phyloP scores from a whole-genome alignment of 2,113 vertebrate species.

The Parus major region DNA sequence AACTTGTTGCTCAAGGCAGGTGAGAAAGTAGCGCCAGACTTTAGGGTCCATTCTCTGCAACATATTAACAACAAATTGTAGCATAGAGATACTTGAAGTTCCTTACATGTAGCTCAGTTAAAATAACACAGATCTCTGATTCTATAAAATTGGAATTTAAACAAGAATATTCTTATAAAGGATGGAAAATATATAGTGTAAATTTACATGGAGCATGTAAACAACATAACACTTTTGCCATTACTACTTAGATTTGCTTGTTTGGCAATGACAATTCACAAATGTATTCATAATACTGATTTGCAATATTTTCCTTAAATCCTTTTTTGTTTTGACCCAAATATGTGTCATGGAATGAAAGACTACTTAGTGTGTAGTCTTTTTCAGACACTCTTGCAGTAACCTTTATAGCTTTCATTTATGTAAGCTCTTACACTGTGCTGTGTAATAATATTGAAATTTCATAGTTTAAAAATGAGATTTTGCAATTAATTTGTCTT shows the following conservation, averaged over 20 bases:
- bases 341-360: background rate
- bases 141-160: background rate
- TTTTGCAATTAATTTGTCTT: background rate
- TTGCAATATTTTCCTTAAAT: background rate
- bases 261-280: background rate
- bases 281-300: background rate
- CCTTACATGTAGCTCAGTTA: background rate
- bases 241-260: background rate
- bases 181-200: background rate
- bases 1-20: background rate
- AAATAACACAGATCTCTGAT: background rate
- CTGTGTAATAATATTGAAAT: background rate
- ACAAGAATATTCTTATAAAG: background rate
- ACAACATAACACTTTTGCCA: background rate
- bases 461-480: background rate
- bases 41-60: background rate
- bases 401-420: background rate
- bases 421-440: background rate
- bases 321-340: background rate
- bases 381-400: background rate
- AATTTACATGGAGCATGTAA: background rate
- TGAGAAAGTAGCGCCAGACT: background rate
- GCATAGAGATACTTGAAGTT: background rate
- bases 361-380: background rate
- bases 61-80: background rate